Evolutionary conservation across 2,113 vertebrate species (phyloP).

Genomic region (Galbula dea): DNA sequence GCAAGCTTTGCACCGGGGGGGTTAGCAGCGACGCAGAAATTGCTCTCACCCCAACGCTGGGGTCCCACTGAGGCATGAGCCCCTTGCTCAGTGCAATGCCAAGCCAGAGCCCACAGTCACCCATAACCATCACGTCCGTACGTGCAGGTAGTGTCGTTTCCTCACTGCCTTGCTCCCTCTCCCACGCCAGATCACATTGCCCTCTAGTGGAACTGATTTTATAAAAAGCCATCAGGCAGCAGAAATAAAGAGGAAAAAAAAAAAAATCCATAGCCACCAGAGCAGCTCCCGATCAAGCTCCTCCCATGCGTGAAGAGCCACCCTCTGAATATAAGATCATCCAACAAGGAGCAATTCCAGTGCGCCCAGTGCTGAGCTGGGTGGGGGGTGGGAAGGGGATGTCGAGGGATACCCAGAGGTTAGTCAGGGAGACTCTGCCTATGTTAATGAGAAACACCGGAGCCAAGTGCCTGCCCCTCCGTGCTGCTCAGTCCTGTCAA

Average conservation of each 20-base stretch:
- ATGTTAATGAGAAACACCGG: rapidly evolving
- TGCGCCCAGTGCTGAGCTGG: rapidly evolving
- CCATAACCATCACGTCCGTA: rapidly evolving
- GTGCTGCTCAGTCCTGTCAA: rapidly evolving
- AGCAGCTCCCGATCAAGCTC: neutral
- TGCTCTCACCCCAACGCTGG: neutral
- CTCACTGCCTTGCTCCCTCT: neutral
- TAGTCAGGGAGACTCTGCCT: neutral
- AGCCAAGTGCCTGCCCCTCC: neutral
- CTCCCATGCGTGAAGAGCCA: rapidly evolving
- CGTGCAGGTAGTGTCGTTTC: rapidly evolving
- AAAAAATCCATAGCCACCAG: neutral
- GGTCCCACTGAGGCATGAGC: rapidly evolving
- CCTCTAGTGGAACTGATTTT: constrained; percentile 26
- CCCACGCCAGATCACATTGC: neutral
- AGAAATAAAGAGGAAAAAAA: rapidly evolving
- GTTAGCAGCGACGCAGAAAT: rapidly evolving
- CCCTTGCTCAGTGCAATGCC: neutral
- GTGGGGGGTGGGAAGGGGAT: too few relatives aligned
- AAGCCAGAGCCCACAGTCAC: rapidly evolving
- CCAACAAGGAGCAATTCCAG: neutral
- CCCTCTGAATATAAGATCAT: neutral
- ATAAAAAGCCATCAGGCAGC: neutral
- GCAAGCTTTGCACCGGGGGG: rapidly evolving
- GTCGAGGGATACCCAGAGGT: too few relatives aligned